phyloP scores from a whole-genome alignment of 2,797 vertebrate species.

The Leptoclinus maculatus region DNA sequence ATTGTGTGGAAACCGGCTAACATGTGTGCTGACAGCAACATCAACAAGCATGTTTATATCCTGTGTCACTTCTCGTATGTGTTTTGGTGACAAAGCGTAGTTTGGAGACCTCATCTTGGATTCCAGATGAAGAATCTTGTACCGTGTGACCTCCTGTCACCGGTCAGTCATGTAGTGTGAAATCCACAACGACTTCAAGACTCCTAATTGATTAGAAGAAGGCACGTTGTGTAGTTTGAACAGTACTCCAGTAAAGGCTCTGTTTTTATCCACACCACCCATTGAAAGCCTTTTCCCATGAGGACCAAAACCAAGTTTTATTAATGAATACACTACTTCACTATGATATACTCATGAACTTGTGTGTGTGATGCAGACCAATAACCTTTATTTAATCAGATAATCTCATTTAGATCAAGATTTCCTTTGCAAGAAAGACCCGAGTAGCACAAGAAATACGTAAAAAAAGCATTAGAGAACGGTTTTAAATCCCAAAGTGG shows the following conservation, averaged over 20 bases:
- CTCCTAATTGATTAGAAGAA: background rate
- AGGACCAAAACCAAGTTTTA: background rate
- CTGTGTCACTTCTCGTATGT: too few species aligned
- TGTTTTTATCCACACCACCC: background rate
- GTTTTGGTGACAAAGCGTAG: too few species aligned
- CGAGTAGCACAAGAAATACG: background rate
- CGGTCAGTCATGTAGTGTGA: too few species aligned
- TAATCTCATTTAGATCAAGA: background rate
- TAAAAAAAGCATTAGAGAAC: background rate
- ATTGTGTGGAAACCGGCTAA: too few species aligned
- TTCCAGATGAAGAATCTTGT: too few species aligned
- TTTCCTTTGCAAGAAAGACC: background rate
- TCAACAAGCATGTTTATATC: too few species aligned
- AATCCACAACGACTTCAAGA: background rate
- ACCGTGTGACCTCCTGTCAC: too few species aligned
- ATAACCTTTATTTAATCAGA: background rate
- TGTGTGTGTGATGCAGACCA: background rate
- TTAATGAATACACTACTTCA: background rate
- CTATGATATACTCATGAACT: background rate
- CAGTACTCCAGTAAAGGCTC: conserved; percentile 31
- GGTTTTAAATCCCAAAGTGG: background rate
- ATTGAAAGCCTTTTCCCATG: too few species aligned
- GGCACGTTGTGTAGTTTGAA: background rate
- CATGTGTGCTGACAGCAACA: too few species aligned
- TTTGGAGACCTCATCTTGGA: too few species aligned